phyloP scores from a whole-genome alignment of 2,888 invertebrate species.

The Exephanes ischioxanthus region DNA sequence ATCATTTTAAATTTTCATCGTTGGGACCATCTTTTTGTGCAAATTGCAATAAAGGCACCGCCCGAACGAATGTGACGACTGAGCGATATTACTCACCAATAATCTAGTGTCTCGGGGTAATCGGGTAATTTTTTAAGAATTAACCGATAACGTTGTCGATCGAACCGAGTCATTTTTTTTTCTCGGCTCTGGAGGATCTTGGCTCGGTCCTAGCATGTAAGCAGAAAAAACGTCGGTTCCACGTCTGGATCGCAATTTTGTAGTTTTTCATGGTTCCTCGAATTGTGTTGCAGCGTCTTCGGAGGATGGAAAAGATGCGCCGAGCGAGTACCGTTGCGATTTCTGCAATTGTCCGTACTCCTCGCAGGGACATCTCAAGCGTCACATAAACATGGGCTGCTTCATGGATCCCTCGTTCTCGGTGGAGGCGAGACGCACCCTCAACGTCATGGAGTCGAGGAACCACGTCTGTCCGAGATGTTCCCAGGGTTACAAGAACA shows the following conservation, averaged over 20 bases:
- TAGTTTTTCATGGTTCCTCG: slow-evolving; percentile 26
- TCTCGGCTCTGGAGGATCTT: slow-evolving; percentile 5
- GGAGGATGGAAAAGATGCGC: slow-evolving; percentile 3
- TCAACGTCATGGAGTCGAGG: slow-evolving; percentile 37
- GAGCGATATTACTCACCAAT: not conserved
- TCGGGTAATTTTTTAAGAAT: slow-evolving; percentile 13
- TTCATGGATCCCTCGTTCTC: slow-evolving; percentile 42
- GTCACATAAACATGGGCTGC: slow-evolving; percentile 42
- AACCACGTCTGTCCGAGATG: slow-evolving; percentile 73
- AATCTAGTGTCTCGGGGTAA: not conserved
- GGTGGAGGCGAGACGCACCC: slow-evolving; percentile 38
- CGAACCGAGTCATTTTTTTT: not conserved
- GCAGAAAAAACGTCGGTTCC: not conserved
- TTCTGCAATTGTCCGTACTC: slow-evolving; percentile 53
- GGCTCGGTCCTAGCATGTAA: not conserved
- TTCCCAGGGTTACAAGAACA: slow-evolving; percentile 74
- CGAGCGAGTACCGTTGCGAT: slow-evolving; percentile 32
- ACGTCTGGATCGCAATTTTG: not conserved
- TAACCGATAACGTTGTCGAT: slow-evolving; percentile 20
- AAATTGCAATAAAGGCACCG: slow-evolving; percentile 3
- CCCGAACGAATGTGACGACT: not conserved
- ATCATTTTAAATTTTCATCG: not conserved
- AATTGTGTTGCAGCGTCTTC: slow-evolving; percentile 49
- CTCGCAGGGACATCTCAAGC: slow-evolving; percentile 30
- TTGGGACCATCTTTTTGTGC: not conserved